Conservation (phyloP, 2,888 invertebrate species). For the Cataglyphis livida region DNA sequence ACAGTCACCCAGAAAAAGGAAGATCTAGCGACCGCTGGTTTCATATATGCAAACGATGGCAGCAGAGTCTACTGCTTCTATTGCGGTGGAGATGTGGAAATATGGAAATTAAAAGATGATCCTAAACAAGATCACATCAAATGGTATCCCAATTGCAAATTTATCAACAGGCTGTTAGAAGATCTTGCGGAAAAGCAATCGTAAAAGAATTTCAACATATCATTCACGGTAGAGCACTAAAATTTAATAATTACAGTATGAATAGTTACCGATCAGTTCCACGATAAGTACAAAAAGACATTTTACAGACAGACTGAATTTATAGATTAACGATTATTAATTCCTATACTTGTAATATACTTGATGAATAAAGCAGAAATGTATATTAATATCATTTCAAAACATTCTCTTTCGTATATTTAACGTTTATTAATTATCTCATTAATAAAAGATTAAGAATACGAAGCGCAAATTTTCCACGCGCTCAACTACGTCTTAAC, state of each 20-base stretch:
- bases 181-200: too few species aligned
- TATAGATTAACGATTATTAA: slow-evolving; percentile 1
- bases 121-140: slow-evolving; percentile 98
- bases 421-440: not conserved
- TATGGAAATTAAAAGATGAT: slow-evolving; percentile 96
- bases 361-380: not conserved
- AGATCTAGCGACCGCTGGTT: slow-evolving; percentile 95
- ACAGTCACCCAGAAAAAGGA: slow-evolving; percentile 90
- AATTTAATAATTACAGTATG: not conserved
- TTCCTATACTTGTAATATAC: not conserved
- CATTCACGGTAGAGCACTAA: too few species aligned
- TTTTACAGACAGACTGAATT: not conserved
- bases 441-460: not conserved
- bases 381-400: not conserved
- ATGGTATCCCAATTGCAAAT: slow-evolving; percentile 95
- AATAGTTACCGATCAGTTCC: not conserved
- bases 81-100: slow-evolving; percentile 96
- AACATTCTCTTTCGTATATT: not conserved
- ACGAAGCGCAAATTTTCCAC: not conserved
- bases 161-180: slow-evolving; percentile 88
- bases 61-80: slow-evolving; percentile 97
- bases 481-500: not conserved
- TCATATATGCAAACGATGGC: slow-evolving; percentile 94
- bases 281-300: not conserved
- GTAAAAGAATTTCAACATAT: too few species aligned